These are phyloP conservation scores for Sander lucioperca DNA, from an alignment of 2,113 vertebrate species.

Conservation along the genomic window DNA sequence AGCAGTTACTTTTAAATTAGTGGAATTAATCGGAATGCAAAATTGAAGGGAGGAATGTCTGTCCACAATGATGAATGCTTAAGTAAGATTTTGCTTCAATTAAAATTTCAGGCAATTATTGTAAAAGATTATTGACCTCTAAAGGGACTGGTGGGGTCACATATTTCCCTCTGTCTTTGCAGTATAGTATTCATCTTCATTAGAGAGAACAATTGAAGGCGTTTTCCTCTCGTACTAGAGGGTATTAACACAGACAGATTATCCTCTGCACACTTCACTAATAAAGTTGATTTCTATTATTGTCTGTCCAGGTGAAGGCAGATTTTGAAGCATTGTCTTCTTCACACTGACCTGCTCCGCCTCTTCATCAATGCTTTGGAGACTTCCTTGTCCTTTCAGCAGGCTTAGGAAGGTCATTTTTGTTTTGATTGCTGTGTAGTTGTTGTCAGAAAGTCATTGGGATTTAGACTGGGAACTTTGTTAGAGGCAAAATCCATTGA, in stretches of 20 bases:
- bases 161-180: constrained; percentile 88
- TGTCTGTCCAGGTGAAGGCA: constrained; percentile 77
- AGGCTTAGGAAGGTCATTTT: neutral
- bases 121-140: constrained; percentile 89
- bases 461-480: neutral
- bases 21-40: constrained; percentile 86
- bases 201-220: constrained; percentile 89
- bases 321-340: constrained; percentile 47
- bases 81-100: constrained; percentile 87
- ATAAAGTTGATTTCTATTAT: constrained; percentile 85
- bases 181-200: constrained; percentile 91
- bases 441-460: neutral
- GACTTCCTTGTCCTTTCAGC: constrained; percentile 16
- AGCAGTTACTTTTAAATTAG: constrained; percentile 88
- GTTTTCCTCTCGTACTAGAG: constrained; percentile 82
- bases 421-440: neutral
- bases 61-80: constrained; percentile 83
- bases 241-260: constrained; percentile 84
- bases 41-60: constrained; percentile 79
- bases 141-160: constrained; percentile 87
- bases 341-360: constrained; percentile 43
- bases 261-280: constrained; percentile 82
- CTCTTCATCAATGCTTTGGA: constrained; percentile 29
- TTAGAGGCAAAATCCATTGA: neutral
- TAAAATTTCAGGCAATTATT: constrained; percentile 92